Base-by-base conservation (phyloP, 1,140 invertebrate species). In the Musca vetustissima region DNA sequence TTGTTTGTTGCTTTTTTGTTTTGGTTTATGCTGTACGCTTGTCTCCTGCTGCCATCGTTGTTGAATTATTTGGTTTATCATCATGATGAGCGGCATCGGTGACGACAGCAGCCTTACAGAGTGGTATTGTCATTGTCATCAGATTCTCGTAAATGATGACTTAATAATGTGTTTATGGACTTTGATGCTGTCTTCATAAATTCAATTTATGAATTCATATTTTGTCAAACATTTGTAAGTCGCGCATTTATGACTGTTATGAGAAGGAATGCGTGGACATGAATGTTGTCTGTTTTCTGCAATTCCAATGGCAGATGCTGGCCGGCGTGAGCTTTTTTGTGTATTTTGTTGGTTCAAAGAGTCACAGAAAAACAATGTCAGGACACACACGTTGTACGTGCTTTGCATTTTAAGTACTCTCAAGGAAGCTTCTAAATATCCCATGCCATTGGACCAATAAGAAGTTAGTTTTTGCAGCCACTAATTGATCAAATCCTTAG, bases 321-420 rank as follows among this genome's bases (percentile, higher is more conserved):
- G 2, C 36, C 7, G 36, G 6, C 36, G 36, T 4, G 13, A 43
- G 36, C 36, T 43, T 43, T 43, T 43, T 43, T 11, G 6, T 43
- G 6, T 43, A 8, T 43, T 43, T 43, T 43, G 6, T 43, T 43
- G 7, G 6, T 43, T 43, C 13, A 7, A 15, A 7, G n/a, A 61
- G 57, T 6, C 15, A 28, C 66, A 24, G n/a, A 50, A 68, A 22
- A 61, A 24, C 64, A 64, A 66, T 55, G 75, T 73, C 73, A 72
- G 76, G 77, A 80, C 78, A 80, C 78, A 80, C 78, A 80, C 66
- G 76, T 74, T 67, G 78, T 80, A 80, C 78, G 78, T 80, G 78
- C 76, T 74, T 76, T 75, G 80, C 74, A 80, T 80, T 80, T 76
- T 71, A 80, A 80, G 75, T 72, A 73, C 75, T 73, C 61, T 76